These are phyloP conservation scores for Gambusia yucatana DNA, from an alignment of 2,797 vertebrate species.

Conservation along the genomic window DNA sequence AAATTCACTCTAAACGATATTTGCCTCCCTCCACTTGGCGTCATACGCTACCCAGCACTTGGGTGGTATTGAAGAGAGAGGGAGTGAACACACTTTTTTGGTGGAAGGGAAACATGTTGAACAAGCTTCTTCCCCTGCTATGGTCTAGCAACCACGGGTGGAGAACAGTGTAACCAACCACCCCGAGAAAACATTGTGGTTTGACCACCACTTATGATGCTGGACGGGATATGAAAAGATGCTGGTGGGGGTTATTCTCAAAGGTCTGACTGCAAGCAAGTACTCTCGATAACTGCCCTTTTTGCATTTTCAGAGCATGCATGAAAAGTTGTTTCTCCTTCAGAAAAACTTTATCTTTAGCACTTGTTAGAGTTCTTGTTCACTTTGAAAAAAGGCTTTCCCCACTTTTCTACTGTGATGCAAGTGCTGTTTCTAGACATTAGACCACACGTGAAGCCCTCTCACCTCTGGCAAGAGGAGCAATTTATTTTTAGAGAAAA, in stretches of 20 bases:
- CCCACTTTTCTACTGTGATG: constrained; percentile 80
- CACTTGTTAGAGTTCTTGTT: constrained; percentile 41
- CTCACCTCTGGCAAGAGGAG: constrained; percentile 69
- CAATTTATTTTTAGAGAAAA: constrained; percentile 75
- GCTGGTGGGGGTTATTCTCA: constrained; percentile 54
- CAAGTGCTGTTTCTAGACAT: constrained; percentile 74
- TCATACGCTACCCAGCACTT: constrained; percentile 71
- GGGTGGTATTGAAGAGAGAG: constrained; percentile 81
- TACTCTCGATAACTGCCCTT: constrained; percentile 22
- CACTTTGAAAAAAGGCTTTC: constrained; percentile 46
- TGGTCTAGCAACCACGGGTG: constrained; percentile 79
- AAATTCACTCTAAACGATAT: constrained; percentile 60
- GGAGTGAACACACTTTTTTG: constrained; percentile 56
- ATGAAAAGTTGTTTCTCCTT: constrained; percentile 28
- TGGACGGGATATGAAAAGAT: constrained; percentile 71
- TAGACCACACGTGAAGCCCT: constrained; percentile 84
- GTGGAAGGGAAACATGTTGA: constrained; percentile 82
- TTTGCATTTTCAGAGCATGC: constrained; percentile 25
- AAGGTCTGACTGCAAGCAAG: constrained; percentile 42
- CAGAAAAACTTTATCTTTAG: constrained; percentile 18
- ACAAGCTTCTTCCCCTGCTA: constrained; percentile 81
- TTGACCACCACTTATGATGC: constrained; percentile 81
- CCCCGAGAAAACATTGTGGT: constrained; percentile 84
- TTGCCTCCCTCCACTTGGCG: constrained; percentile 49
- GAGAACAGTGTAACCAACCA: constrained; percentile 79